Evolutionary conservation across 2,797 vertebrate genomes (phyloP).

Genomic region (Oreonectes daqikongensis): DNA sequence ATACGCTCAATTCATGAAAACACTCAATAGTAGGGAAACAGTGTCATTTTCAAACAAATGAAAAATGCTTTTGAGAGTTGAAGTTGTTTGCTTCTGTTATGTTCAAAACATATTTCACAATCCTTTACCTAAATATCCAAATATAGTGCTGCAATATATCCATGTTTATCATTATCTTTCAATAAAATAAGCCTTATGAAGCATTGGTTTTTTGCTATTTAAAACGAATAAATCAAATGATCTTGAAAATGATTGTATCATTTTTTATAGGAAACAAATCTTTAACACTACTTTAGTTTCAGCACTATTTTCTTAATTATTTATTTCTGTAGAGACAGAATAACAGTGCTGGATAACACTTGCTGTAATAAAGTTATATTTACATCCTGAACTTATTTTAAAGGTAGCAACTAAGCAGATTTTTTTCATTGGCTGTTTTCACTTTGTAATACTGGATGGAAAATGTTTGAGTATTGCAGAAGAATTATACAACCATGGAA

Average conservation of each 20-base stretch:
- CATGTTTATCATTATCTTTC: slow-evolving; percentile 40
- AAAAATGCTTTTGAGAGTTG: slow-evolving; percentile 21
- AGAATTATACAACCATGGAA: no score
- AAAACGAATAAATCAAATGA: neutral
- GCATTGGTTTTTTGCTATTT: neutral
- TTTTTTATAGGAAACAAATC: no score
- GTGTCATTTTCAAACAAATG: slow-evolving; percentile 17
- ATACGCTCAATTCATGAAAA: slow-evolving; percentile 26
- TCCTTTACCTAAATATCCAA: slow-evolving; percentile 5
- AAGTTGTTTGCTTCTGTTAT: slow-evolving; percentile 24
- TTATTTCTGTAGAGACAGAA: no score
- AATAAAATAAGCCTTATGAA: slow-evolving; percentile 49
- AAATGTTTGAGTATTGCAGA: no score
- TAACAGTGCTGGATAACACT: no score
- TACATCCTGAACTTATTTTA: no score
- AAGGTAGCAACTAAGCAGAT: no score
- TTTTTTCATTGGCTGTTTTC: no score
- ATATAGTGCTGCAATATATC: slow-evolving; percentile 12
- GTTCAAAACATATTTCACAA: slow-evolving; percentile 18
- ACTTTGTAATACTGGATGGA: no score
- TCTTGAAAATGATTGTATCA: neutral
- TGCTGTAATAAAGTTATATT: no score
- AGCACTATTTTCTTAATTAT: no score
- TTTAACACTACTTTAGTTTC: no score
- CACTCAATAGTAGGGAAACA: neutral